Evolutionary conservation across 2,888 invertebrate species (phyloP).

Genomic region (Euproctis similis): DNA sequence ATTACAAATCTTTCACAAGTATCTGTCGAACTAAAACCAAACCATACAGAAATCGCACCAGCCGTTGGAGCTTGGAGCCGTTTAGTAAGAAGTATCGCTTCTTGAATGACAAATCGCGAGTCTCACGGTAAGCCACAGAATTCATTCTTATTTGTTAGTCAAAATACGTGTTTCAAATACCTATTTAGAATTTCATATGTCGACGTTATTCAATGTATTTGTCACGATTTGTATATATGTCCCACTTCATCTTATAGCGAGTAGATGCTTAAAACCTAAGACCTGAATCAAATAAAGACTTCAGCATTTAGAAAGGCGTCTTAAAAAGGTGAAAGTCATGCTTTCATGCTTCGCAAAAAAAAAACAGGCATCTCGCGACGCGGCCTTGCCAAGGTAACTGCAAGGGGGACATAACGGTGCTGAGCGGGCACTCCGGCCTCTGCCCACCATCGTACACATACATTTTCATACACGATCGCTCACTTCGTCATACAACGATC

Average conservation of each 20-base stretch:
- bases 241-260: slow-evolving; percentile 5
- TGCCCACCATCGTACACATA: slow-evolving; percentile 29
- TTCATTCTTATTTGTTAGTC: slow-evolving; percentile 1
- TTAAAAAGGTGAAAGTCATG: slow-evolving; percentile 71
- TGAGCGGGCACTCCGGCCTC: slow-evolving; percentile 39
- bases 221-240: slow-evolving; percentile 3
- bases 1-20: too few relatives aligned
- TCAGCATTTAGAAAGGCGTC: slow-evolving; percentile 69
- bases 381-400: slow-evolving; percentile 75
- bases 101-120: not conserved
- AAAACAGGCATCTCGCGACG: slow-evolving; percentile 64
- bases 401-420: slow-evolving; percentile 71
- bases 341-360: slow-evolving; percentile 68
- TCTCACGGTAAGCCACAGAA: not conserved
- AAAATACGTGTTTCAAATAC: slow-evolving; percentile 1
- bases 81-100: not conserved
- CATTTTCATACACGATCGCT: slow-evolving; percentile 33
- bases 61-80: too few relatives aligned
- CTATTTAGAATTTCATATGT: slow-evolving; percentile 3
- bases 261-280: slow-evolving; percentile 15
- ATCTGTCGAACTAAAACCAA: too few relatives aligned
- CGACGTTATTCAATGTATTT: not conserved
- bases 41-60: too few relatives aligned
- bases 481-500: slow-evolving; percentile 33
- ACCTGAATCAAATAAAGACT: slow-evolving; percentile 30